A percentile compares a stretch with the other conserved stretches of the same genome.
These are phyloP conservation scores for Andrena dorsata DNA, from an alignment of 2,888 invertebrate species.

Conservation along the genomic window DNA sequence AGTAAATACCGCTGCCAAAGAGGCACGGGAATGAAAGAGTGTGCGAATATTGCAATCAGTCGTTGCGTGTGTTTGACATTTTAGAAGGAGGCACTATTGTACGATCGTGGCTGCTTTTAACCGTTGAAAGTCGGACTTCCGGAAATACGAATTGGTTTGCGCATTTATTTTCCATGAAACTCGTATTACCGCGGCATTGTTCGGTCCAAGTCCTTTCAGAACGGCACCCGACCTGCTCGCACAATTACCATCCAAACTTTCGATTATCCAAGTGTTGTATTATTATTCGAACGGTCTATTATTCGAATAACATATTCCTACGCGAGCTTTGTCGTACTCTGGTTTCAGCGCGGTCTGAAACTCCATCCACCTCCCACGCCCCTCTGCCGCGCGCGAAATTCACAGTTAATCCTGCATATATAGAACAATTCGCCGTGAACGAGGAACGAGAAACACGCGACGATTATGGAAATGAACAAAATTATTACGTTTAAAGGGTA, in stretches of 20 bases:
- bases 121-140: conserved; percentile 11
- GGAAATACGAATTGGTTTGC: conserved; percentile 21
- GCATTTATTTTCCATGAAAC: conserved; percentile 27
- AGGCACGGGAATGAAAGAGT: background rate
- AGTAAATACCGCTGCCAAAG: too few species aligned
- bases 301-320: conserved; percentile 38
- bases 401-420: conserved; percentile 17
- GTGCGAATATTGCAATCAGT: background rate
- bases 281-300: conserved; percentile 42
- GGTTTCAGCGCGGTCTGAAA: conserved; percentile 9
- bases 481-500: background rate
- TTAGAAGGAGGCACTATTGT: background rate
- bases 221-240: conserved; percentile 29
- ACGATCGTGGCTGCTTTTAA: too few species aligned
- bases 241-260: conserved; percentile 33
- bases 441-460: background rate
- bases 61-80: background rate
- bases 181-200: conserved; percentile 42
- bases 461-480: conserved; percentile 23
- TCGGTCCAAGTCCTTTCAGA: conserved; percentile 28
- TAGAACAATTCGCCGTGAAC: conserved; percentile 20
- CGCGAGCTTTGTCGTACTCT: conserved; percentile 33
- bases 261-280: conserved; percentile 34
- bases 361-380: background rate
- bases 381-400: background rate